These are phyloP conservation scores for Metaphire vulgaris DNA, from an alignment of 1,140 invertebrate genomes.

Conservation along the genomic window DNA sequence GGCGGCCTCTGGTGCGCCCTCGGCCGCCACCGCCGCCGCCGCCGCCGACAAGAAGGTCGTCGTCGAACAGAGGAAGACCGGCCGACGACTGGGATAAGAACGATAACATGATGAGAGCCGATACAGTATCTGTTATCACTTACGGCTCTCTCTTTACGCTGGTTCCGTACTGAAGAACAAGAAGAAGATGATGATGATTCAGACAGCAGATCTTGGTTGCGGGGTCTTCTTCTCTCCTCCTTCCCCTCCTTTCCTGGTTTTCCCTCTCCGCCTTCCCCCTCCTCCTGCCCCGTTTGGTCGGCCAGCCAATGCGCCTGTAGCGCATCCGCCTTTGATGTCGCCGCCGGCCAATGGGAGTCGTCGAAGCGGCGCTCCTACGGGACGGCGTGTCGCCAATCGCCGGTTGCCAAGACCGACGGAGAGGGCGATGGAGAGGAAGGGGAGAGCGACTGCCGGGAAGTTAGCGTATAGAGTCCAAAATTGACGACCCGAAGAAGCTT, in stretches of 20 bases:
- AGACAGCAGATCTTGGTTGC: too few relatives aligned
- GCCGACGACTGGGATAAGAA: conserved; percentile 8
- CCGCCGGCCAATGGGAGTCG: too few relatives aligned
- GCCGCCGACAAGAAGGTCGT: conserved; percentile 34
- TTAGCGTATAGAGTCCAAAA: too few relatives aligned
- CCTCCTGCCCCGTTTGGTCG: conserved; percentile 24
- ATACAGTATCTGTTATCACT: conserved; percentile 15
- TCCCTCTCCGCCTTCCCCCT: conserved; percentile 24
- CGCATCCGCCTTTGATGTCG: too few relatives aligned
- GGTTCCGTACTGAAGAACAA: too few relatives aligned
- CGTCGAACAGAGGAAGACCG: conserved; percentile 19
- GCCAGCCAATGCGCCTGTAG: conserved; percentile 7
- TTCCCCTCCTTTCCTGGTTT: conserved; percentile 24
- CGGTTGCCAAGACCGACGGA: too few relatives aligned
- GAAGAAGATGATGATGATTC: too few relatives aligned
- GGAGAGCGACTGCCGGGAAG: too few relatives aligned
- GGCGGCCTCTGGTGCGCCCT: conserved; percentile 30
- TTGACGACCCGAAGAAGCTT: too few relatives aligned
- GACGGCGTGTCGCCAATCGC: too few relatives aligned
- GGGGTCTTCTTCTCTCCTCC: conserved; percentile 15
- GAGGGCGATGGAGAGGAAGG: too few relatives aligned
- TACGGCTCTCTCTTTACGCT: neutral
- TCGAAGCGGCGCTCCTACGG: too few relatives aligned
- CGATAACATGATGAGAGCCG: conserved; percentile 7
- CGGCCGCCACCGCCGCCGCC: conserved; percentile 37